Percentiles rank a stretch among this genome's conserved stretches.
Conservation (phyloP, 2,888 invertebrate genomes). For the Oxyscelio sp. region DNA sequence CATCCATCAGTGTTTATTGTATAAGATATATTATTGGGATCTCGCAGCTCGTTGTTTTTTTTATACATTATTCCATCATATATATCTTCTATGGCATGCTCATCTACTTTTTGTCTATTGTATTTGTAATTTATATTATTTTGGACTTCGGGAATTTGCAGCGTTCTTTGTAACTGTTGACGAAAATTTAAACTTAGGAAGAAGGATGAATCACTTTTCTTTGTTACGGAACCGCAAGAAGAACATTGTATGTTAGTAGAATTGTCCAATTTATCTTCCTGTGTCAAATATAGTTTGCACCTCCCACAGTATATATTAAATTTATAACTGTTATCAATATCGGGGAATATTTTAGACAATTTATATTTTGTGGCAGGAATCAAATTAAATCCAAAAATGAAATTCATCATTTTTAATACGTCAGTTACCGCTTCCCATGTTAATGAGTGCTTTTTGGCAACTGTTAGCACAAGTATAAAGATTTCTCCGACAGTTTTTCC, state of each 20-base stretch:
- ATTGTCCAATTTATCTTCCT: background rate
- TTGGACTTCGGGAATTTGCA: conserved; percentile 1
- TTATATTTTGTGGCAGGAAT: conserved; percentile 30
- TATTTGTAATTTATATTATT: conserved; percentile 3
- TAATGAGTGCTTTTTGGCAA: background rate
- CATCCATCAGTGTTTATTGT: conserved; percentile 67
- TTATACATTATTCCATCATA: conserved; percentile 33
- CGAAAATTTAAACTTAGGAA: conserved; percentile 22
- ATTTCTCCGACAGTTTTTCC: background rate
- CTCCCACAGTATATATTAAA: conserved; percentile 15
- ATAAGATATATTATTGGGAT: conserved; percentile 23
- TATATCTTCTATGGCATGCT: conserved; percentile 12
- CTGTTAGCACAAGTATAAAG: background rate
- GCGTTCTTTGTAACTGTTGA: conserved; percentile 3
- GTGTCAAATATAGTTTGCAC: conserved; percentile 1
- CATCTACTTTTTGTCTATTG: background rate
- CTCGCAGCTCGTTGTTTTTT: background rate
- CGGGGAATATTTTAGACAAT: conserved; percentile 21
- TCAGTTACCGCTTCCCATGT: conserved; percentile 15
- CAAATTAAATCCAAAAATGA: conserved; percentile 3
- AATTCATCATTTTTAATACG: background rate
- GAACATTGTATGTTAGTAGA: background rate
- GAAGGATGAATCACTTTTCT: conserved; percentile 13
- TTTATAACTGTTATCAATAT: background rate
- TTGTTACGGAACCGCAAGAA: background rate